These are phyloP conservation scores for Scaptomyza hsui DNA, from an alignment of 1,140 invertebrate genomes.

Conservation along the genomic window DNA sequence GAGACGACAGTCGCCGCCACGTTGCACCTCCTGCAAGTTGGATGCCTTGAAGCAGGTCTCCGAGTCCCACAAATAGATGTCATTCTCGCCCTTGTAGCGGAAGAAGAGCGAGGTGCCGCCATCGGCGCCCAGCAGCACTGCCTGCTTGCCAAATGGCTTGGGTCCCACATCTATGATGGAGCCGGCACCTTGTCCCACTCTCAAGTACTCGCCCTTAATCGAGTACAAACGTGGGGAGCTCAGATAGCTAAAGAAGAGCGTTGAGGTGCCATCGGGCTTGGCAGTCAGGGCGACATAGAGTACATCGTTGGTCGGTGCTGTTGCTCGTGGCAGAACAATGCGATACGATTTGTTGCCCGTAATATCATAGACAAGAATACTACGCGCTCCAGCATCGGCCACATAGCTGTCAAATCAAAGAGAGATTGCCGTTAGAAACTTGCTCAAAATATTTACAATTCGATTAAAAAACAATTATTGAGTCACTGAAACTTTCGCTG, in stretches of 20 bases:
- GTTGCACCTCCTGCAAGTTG: slow-evolving; percentile 86
- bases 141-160: slow-evolving; percentile 85
- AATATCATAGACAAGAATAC: slow-evolving; percentile 87
- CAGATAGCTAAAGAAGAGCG: slow-evolving; percentile 87
- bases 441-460: not conserved
- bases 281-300: slow-evolving; percentile 86
- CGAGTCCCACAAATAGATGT: slow-evolving; percentile 87
- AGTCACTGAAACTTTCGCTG: not conserved
- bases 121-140: slow-evolving; percentile 87
- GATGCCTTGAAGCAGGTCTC: slow-evolving; percentile 85
- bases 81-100: slow-evolving; percentile 86
- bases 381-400: slow-evolving; percentile 86
- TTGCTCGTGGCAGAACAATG: slow-evolving; percentile 85
- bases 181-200: slow-evolving; percentile 84
- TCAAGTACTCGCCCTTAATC: slow-evolving; percentile 85
- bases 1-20: slow-evolving; percentile 86
- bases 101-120: slow-evolving; percentile 86
- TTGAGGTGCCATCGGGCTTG: slow-evolving; percentile 84
- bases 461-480: slow-evolving; percentile 15
- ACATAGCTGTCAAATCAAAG: slow-evolving; percentile 81
- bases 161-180: slow-evolving; percentile 85
- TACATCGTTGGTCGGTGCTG: slow-evolving; percentile 85
- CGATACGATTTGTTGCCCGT: slow-evolving; percentile 84
- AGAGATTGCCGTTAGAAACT: slow-evolving; percentile 1
- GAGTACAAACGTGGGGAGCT: slow-evolving; percentile 85